Evolutionary conservation across 1,140 invertebrate species (phyloP).

Genomic region (Drosophila orena): DNA sequence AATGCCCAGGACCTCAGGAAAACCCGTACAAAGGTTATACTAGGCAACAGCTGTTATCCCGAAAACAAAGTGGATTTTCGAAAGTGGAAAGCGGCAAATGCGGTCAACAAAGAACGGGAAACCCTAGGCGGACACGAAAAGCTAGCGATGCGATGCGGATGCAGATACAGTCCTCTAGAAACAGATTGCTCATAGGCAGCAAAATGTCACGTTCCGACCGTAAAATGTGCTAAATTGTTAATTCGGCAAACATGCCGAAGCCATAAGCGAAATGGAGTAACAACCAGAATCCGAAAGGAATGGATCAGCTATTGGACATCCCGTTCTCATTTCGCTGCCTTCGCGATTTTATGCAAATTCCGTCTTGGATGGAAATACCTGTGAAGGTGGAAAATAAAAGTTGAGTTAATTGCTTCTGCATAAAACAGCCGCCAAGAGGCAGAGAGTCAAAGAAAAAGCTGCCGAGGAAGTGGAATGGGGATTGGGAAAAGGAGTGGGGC

Average conservation of each 20-base stretch:
- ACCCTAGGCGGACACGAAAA: conserved; percentile 10
- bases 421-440: conserved; percentile 53
- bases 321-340: conserved; percentile 9
- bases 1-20: neutral
- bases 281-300: conserved; percentile 28
- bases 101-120: conserved; percentile 26
- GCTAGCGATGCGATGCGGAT: conserved; percentile 15
- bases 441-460: conserved; percentile 24
- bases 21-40: neutral
- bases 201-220: conserved; percentile 70
- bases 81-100: conserved; percentile 14
- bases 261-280: conserved; percentile 36
- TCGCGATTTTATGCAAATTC: conserved; percentile 48
- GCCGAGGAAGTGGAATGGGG: conserved; percentile 19
- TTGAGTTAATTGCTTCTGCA: conserved; percentile 78
- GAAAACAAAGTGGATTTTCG: conserved; percentile 10
- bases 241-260: conserved; percentile 49
- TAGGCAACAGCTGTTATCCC: conserved; percentile 24
- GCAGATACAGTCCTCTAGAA: conserved; percentile 29
- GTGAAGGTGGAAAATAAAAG: conserved; percentile 49
- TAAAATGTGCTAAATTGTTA: conserved; percentile 77
- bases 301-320: conserved; percentile 16
- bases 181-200: conserved; percentile 26
- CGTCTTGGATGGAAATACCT: conserved; percentile 42
- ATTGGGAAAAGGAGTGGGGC: neutral